phyloP scores from a whole-genome alignment of 2,113 vertebrate species.

The Semnornis frantzii region DNA sequence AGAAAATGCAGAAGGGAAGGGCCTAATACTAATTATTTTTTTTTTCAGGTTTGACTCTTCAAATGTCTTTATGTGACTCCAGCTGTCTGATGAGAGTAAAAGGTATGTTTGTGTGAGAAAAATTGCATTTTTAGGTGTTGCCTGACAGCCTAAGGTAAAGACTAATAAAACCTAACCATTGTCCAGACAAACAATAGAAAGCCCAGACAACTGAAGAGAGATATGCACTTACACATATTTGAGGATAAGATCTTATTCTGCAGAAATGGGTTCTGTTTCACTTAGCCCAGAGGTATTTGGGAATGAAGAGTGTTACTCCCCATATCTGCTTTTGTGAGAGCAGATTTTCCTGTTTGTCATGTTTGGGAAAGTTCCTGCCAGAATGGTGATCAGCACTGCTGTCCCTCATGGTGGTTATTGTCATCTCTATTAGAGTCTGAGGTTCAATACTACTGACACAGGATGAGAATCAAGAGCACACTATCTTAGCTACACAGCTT shows the following conservation, averaged over 20 bases:
- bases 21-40: neutral
- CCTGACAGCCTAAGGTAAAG: neutral
- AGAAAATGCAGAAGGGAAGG: neutral
- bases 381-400: neutral
- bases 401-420: neutral
- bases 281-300: neutral
- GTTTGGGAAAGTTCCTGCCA: neutral
- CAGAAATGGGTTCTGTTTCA: neutral
- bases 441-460: neutral
- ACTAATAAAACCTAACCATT: neutral
- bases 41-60: neutral
- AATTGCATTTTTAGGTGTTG: neutral
- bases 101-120: neutral
- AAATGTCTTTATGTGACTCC: neutral
- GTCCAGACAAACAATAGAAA: neutral
- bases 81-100: neutral
- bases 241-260: neutral
- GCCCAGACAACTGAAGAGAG: neutral
- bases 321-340: neutral
- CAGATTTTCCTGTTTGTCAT: neutral
- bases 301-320: neutral
- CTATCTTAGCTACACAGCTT: neutral
- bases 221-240: neutral
- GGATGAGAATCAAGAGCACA: neutral
- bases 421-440: neutral